Percentiles rank a stretch among this genome's conserved stretches.
phyloP scores from a whole-genome alignment of 2,113 vertebrate species.

The Penelope pileata region DNA sequence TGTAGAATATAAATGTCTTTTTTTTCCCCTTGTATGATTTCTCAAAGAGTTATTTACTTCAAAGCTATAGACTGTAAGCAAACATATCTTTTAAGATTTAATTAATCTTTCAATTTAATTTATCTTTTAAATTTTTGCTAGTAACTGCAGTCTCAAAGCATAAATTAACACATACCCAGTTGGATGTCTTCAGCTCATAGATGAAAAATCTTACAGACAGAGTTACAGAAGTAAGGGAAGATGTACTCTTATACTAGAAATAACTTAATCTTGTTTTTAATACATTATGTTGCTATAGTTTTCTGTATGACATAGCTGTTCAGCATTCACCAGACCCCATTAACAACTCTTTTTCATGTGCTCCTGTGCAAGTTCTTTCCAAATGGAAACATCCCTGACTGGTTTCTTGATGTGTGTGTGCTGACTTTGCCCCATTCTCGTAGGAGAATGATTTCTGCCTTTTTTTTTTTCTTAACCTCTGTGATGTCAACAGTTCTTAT shows the following conservation, averaged over 20 bases:
- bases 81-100: too few relatives aligned
- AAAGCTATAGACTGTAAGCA: not conserved
- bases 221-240: not conserved
- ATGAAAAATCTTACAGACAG: not conserved
- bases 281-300: not conserved
- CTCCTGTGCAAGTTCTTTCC: not conserved
- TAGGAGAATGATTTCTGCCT: not conserved
- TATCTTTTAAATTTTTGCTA: not conserved
- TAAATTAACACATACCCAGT: not conserved
- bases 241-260: not conserved
- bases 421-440: not conserved
- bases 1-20: not conserved
- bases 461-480: not conserved
- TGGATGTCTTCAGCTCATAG: not conserved
- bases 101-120: too few relatives aligned
- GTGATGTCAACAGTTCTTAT: not conserved
- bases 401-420: not conserved
- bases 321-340: not conserved
- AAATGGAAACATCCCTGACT: not conserved
- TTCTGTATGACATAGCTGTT: not conserved
- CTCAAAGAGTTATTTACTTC: not conserved
- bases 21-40: not conserved
- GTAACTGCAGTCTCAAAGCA: not conserved
- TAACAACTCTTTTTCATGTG: not conserved
- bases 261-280: not conserved